Evolutionary conservation across 35 echinoderm and acorn worm genomes (phyloP), one percentile per base, ranked within the genome.

Genomic region (Stichopus chloronotus): DNA sequence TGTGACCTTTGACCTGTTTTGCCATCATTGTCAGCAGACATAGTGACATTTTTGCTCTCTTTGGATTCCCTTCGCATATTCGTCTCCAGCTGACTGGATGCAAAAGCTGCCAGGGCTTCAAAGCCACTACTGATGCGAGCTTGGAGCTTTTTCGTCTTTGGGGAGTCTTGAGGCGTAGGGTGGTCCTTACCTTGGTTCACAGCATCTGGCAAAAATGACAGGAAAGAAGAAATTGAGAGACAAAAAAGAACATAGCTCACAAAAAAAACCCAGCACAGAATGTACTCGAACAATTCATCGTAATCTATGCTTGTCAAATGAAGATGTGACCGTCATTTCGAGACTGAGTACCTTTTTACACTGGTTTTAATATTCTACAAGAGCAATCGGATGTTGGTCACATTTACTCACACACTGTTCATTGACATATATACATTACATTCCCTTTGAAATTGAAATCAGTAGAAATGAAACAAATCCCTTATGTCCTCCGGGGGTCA

Each of bases 51-150:
- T 4, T 91, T 43, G 52, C 72, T 65, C 17, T 56, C 43, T 17
- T 22, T n/a, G n/a, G 86, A 63, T 20, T 30, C 86, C 52, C 57
- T 54, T 61, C 25, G 54, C 57, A 58, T 60, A 12, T 13, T 54
- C 21, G 90, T 59, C 76, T 97, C 96, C 54, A 97, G 79, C 79
- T 96, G 80, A 79, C 88, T 93, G 22, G 97, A 95, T 12, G 97
- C 97, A 78, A 96, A 95, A 5, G 97, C 97, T 21, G 94, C 95
- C 79, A 99, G 90, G 9, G 97, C 95, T 92, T 99, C 95, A 94
- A 99, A 96, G 4, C 94, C 94, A 77, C 97, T 96, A 71, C 93
- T 99, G 53, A 99, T 99, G 25, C 96, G 91, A 21, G 97, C 97
- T 55, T 99, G 95, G 21, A 94, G 90, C 59, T 96, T 96, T 81